phyloP scores from a whole-genome alignment of 2,797 vertebrate genomes.

The Spondyliosoma cantharus region DNA sequence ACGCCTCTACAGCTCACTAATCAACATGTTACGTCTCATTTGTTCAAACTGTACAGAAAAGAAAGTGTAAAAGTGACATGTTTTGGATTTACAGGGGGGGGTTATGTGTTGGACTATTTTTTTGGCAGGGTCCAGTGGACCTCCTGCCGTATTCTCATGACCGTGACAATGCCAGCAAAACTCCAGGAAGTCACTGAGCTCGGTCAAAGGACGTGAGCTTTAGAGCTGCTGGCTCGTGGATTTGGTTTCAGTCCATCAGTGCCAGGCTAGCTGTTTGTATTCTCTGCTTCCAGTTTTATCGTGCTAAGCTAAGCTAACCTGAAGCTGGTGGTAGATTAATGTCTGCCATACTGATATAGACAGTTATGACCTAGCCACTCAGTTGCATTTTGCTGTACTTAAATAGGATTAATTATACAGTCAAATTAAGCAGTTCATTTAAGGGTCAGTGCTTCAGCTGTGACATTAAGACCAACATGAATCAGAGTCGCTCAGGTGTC shows the following conservation, averaged over 20 bases:
- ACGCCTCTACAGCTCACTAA: no score
- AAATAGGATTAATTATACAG: slow-evolving; percentile 26
- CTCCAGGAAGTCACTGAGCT: no score
- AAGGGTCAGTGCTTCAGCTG: slow-evolving; percentile 27
- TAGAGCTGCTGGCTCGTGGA: neutral
- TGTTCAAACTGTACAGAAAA: no score
- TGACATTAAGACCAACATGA: slow-evolving; percentile 40
- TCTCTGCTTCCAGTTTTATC: neutral
- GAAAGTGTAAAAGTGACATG: no score
- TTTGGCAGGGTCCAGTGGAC: no score
- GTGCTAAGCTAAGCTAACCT: neutral
- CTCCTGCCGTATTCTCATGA: no score
- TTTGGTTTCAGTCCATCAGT: neutral
- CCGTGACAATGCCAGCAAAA: no score
- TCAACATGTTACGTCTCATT: no score
- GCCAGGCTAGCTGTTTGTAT: neutral
- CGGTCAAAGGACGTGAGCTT: no score
- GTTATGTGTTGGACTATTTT: no score
- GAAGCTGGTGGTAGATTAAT: neutral
- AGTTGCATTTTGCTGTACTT: slow-evolving; percentile 37
- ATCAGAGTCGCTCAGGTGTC: slow-evolving; percentile 46
- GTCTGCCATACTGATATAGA: neutral
- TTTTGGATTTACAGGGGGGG: no score
- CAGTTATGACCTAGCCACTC: slow-evolving; percentile 1
- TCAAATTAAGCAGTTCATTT: slow-evolving; percentile 32